Evolutionary conservation across 2,113 vertebrate genomes (phyloP), one percentile per base, ranked within the genome.

Genomic region (Gasterosteus aculeatus): DNA sequence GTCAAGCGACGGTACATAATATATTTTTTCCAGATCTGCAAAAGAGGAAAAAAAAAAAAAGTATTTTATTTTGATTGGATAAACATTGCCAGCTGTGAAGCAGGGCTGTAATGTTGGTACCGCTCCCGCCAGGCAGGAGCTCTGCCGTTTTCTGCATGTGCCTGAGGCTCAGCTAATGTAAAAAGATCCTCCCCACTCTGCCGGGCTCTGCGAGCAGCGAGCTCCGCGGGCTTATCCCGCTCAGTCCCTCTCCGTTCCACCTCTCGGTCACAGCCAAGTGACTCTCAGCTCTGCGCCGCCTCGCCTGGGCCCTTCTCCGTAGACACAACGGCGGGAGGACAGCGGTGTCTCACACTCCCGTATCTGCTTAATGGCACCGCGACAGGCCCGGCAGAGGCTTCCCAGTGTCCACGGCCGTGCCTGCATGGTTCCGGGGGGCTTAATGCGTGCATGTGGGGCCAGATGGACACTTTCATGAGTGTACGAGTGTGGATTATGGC

Each of bases 381-480:
- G 78, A 62, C 86, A 77, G 68, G 79, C 66, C 22, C 69, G 49
- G 71, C 62, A 78, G 70, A 80, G 64, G 64, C 82, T 91, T 94
- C 93, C 93, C 92, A 92, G 94, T 95, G 94, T 93, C 91, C 93
- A 26, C 22, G 22, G 22, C 92, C 89, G 87, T 90, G 93, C 84
- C 93, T 93, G 92, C 94, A 86, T 93, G 93, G 88, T 94, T 94
- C 93, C 84, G 85, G 92, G 53, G 53, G 92, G 94, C 88, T 91
- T 94, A 94, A 94, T 94, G 93, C 94, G 87, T 66, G 78, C 65
- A 10, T 89, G 91, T 88, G 94, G 91, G 93, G 93, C 95, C 96
- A 98, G 96, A 97, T 97, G 97, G 95, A 95, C 94, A 96, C 93
- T 95, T 94, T 95, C 94, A 95, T 95, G 94, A 96, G 93, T 93